Percentiles rank a stretch among this genome's conserved stretches.
phyloP scores from a whole-genome alignment of 2,888 invertebrate genomes.

The Troides oblongomaculatus region DNA sequence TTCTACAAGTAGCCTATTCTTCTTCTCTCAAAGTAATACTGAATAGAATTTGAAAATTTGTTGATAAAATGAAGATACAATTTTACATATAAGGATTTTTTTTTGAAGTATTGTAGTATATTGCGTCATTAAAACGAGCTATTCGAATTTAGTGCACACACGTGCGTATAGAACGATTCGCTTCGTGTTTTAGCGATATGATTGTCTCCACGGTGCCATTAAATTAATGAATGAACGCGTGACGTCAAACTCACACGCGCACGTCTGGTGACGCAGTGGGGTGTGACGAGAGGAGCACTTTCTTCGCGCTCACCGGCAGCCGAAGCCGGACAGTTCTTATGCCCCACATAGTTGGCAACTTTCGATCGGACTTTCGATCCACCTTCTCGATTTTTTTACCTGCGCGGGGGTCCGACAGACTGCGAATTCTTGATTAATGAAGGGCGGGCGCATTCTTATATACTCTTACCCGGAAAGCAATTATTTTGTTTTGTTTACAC shows the following conservation, averaged over 20 bases:
- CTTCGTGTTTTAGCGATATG: constrained; percentile 4
- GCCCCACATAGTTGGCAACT: constrained; percentile 77
- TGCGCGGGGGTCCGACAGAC: constrained; percentile 46
- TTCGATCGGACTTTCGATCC: constrained; percentile 77
- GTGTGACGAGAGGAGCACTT: constrained; percentile 44
- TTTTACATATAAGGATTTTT: too few relatives aligned
- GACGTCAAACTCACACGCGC: constrained; percentile 39
- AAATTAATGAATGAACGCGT: constrained; percentile 38
- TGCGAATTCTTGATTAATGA: constrained; percentile 29
- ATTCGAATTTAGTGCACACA: too few relatives aligned
- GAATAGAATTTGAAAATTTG: too few relatives aligned
- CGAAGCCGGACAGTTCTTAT: constrained; percentile 57
- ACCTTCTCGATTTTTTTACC: constrained; percentile 62
- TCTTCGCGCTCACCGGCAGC: constrained; percentile 37
- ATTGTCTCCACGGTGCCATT: constrained; percentile 14
- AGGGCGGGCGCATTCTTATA: constrained; percentile 24
- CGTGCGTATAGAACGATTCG: background rate
- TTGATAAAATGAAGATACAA: too few relatives aligned
- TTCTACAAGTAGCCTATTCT: too few relatives aligned
- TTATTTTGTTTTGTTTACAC: too few relatives aligned
- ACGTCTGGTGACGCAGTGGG: constrained; percentile 33
- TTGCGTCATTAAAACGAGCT: background rate
- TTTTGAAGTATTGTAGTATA: too few relatives aligned
- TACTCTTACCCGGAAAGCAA: background rate
- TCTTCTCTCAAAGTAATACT: too few relatives aligned